Evolutionary conservation across 64 coral and sea anemone genomes (phyloP), one percentile per base, ranked within the genome.

Genomic region (Anthopleura sola): DNA sequence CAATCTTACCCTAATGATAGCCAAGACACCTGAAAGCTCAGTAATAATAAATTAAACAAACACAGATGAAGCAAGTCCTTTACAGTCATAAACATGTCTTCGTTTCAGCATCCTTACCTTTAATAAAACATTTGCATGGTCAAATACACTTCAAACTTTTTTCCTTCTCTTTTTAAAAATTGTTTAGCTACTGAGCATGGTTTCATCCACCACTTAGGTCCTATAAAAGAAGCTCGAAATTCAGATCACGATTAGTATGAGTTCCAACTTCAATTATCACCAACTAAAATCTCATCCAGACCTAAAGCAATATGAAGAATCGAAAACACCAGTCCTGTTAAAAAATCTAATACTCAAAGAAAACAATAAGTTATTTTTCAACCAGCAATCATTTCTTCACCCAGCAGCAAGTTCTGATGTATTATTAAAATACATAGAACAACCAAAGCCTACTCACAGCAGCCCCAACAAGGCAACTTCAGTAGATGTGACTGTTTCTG

Each of bases 201-300:
- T 18, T 82, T 68, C 49, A 82, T 87, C 50, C 90, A 92, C 69
- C 83, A 77, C 81, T 74, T 92, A 47, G 87, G 78, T 78, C 75
- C 37, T 26, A 44, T 91, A 23, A 91, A 86, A 87, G 57, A 53
- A 80, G 85, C 90, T 50, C 26, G 23, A 68, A 86, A 81, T 55
- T 36, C 77, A 37, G 85, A 91, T 32, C 78, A 85, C n/a, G 53
- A 91, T n/a, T 91, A 58, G 90, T 86, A 71, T 82, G 84, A 91
- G 12, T 93, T 89, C 68, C 82, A 93, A 9, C 78, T 93, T 18
- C 84, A 93, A 75, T 58, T 86, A 48, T 83, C 76, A 40, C 82
- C 66, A 90, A 49, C 37, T 86, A 4, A 93, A 50, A 80, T 55
- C 78, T 29, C 85, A 94, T 87, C 50, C 80, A 71, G 85, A 86